Conservation (phyloP, 2,888 invertebrate genomes). For the Eucera pruinosa region DNA sequence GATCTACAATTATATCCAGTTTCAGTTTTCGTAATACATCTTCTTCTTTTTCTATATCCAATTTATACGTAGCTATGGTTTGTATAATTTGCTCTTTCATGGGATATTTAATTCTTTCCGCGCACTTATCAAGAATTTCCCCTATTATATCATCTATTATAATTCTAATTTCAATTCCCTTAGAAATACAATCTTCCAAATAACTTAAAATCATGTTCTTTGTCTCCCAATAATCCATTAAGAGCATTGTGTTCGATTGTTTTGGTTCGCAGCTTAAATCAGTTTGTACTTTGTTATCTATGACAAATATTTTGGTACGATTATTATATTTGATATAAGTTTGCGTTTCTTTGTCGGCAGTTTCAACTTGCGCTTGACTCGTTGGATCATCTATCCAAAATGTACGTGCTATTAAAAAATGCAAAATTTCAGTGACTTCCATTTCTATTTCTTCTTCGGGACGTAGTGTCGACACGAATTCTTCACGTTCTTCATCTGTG, state of each 20-base stretch:
- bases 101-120: slow-evolving; percentile 53
- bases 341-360: slow-evolving; percentile 43
- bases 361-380: neutral
- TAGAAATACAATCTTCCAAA: slow-evolving; percentile 62
- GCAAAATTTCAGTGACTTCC: slow-evolving; percentile 55
- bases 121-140: slow-evolving; percentile 66
- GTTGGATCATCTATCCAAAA: slow-evolving; percentile 70
- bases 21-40: slow-evolving; percentile 65
- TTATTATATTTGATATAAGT: slow-evolving; percentile 66
- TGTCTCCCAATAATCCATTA: slow-evolving; percentile 57
- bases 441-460: slow-evolving; percentile 21
- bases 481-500: neutral
- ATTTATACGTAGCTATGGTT: slow-evolving; percentile 63
- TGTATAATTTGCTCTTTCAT: slow-evolving; percentile 57
- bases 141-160: slow-evolving; percentile 60
- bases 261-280: slow-evolving; percentile 69
- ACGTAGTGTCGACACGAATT: neutral
- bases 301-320: slow-evolving; percentile 41
- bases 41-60: slow-evolving; percentile 60
- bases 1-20: slow-evolving; percentile 59
- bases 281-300: slow-evolving; percentile 69
- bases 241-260: slow-evolving; percentile 68
- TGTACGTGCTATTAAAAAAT: slow-evolving; percentile 62
- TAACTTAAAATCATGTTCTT: slow-evolving; percentile 48
- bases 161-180: slow-evolving; percentile 47